Conservation (phyloP, 2,797 vertebrate genomes). For the Vespertilio murinus region DNA sequence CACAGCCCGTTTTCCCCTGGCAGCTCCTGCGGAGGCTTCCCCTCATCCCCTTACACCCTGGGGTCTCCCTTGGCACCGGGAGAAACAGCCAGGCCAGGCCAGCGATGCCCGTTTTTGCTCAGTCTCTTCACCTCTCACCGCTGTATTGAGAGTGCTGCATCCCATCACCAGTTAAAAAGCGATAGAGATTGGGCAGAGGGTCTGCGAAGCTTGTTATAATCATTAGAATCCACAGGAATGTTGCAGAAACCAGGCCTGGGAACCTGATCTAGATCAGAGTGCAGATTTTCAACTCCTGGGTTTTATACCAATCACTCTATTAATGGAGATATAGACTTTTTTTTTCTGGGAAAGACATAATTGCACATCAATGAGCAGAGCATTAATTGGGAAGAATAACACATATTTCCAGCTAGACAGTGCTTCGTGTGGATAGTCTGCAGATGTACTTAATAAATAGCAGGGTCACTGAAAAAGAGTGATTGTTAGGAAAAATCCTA, state of each 20-base stretch:
- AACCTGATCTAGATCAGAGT: background rate
- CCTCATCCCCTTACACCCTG: rapidly evolving
- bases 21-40: background rate
- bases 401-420: background rate
- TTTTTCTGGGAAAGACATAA: background rate
- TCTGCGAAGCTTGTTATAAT: background rate
- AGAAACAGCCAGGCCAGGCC: background rate
- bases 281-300: background rate
- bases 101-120: background rate
- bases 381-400: background rate
- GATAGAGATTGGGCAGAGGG: background rate
- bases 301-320: background rate
- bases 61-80: background rate
- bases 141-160: background rate
- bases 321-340: background rate
- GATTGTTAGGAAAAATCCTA: background rate
- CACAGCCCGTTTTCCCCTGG: background rate
- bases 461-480: background rate
- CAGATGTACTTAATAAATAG: background rate
- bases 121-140: background rate
- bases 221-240: background rate
- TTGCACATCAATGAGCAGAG: background rate
- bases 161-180: background rate
- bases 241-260: background rate
- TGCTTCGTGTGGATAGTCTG: background rate